Conservation (phyloP, 2,888 invertebrate genomes). For the Germaria angustata region DNA sequence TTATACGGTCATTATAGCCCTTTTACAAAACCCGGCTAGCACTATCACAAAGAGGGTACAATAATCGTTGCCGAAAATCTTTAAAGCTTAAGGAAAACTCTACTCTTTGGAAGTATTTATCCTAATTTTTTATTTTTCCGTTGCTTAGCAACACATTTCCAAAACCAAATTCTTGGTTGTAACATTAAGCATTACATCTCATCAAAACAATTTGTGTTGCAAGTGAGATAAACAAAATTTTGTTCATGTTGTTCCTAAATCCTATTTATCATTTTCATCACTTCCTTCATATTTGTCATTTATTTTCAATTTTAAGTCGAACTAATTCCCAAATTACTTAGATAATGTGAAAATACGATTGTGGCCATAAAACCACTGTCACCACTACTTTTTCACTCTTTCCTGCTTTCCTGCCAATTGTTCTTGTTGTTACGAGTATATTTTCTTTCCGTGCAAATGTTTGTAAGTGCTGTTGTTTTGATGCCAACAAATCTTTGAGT, state of each 20-base stretch:
- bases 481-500: slow-evolving; percentile 32
- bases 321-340: slow-evolving; percentile 57
- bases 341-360: slow-evolving; percentile 55
- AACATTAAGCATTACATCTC: neutral
- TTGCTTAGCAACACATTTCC: no score
- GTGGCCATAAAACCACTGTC: slow-evolving; percentile 56
- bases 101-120: no score
- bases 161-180: no score
- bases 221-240: slow-evolving; percentile 24
- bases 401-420: neutral
- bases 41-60: no score
- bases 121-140: no score
- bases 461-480: slow-evolving; percentile 17
- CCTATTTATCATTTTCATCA: slow-evolving; percentile 3
- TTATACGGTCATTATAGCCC: no score
- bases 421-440: slow-evolving; percentile 15
- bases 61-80: neutral
- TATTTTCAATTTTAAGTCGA: slow-evolving; percentile 38
- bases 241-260: neutral
- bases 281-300: slow-evolving; percentile 7
- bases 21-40: no score
- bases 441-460: neutral
- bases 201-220: slow-evolving; percentile 19
- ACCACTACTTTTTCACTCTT: slow-evolving; percentile 24
- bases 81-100: no score